A percentile compares a stretch with the other conserved stretches of the same genome.
Evolutionary conservation across 2,888 invertebrate species (phyloP).

Genomic region (Cryptophagus acutangulus): DNA sequence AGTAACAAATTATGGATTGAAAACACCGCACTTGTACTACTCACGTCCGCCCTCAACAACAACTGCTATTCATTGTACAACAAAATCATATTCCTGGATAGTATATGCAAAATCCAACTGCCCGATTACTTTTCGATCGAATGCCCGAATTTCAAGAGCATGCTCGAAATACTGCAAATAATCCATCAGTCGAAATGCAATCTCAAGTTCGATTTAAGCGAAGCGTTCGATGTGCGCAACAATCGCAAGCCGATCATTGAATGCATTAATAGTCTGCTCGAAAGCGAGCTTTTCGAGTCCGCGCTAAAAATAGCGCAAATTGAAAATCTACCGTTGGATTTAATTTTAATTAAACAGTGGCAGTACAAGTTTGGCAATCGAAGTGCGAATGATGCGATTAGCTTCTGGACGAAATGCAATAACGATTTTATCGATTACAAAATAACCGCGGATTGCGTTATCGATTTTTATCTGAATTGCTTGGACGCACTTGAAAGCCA

Average conservation of each 20-base stretch:
- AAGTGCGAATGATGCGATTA: constrained; percentile 45
- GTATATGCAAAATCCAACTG: constrained; percentile 55
- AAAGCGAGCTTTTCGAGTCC: constrained; percentile 51
- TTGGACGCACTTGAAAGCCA: constrained; percentile 50
- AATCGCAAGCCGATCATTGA: constrained; percentile 50
- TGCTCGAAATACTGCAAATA: constrained; percentile 33
- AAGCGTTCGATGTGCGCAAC: constrained; percentile 34
- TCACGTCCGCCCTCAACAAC: constrained; percentile 57
- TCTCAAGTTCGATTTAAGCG: constrained; percentile 52
- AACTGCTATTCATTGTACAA: constrained; percentile 60
- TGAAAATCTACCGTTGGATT: constrained; percentile 50
- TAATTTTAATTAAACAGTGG: constrained; percentile 56
- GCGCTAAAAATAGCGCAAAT: constrained; percentile 57
- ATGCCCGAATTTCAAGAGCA: constrained; percentile 47
- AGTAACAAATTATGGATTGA: constrained; percentile 56
- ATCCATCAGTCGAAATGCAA: constrained; percentile 45
- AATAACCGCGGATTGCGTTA: constrained; percentile 58
- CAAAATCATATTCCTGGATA: constrained; percentile 59
- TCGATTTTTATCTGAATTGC: constrained; percentile 59
- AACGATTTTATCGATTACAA: constrained; percentile 57
- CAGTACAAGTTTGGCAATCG: constrained; percentile 45
- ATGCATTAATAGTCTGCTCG: constrained; percentile 54
- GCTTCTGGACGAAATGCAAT: constrained; percentile 59
- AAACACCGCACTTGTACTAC: constrained; percentile 54
- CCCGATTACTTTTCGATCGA: constrained; percentile 51